Base-by-base conservation (phyloP, 53 echinoderm and acorn worm genomes). In the Stichopus horrens region DNA sequence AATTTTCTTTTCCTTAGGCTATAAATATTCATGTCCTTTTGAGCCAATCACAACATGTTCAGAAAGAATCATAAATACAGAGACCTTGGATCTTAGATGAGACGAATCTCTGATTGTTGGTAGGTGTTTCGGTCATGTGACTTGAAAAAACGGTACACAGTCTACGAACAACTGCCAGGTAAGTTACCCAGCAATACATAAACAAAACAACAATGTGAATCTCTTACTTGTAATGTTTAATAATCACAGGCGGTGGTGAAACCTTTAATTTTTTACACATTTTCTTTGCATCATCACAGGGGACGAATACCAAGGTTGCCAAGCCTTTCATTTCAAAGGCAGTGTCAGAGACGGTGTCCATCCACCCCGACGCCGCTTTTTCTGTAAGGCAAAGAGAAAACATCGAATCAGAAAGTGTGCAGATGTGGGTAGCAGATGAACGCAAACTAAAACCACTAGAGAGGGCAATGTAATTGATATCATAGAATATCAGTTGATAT, bases 191-290 rank as follows among this genome's bases (percentile, higher is more conserved):
- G 37, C 37, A 37, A 37, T 37, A 37, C 37, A 67, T 67, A 4
- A 67, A 67, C 0, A 67, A 67, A 37, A 37, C 37, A 51, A 9
- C 23, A 11, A 74, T 74, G 23, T 13, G 52, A 56, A 73, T 5
- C 4, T 87, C 96, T 91, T 91, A 95, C 96, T 96, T 90, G 90
- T 95, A 96, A 92, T 96, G 96, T 90, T 95, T 95, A 11, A 96
- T 16, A 14, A 76, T 87, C 22, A 90, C 59, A 0, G 92, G 74
- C 55, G 88, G 86, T 11, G 93, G 95, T 0, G 93, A 90, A 5
- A 93, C 90, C 63, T 95, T 96, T 13, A 87, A 77, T 83, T 96
- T 96, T 85, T 95, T 96, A 86, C 96, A 96, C 22, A 96, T 92
- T 85, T 96, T 93, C 89, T 96, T 95, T 59, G 94, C 90, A 0